A percentile compares a stretch with the other conserved stretches of the same genome.
Evolutionary conservation across 2,888 invertebrate species (phyloP).

Genomic region (Drosophila anceps): DNA sequence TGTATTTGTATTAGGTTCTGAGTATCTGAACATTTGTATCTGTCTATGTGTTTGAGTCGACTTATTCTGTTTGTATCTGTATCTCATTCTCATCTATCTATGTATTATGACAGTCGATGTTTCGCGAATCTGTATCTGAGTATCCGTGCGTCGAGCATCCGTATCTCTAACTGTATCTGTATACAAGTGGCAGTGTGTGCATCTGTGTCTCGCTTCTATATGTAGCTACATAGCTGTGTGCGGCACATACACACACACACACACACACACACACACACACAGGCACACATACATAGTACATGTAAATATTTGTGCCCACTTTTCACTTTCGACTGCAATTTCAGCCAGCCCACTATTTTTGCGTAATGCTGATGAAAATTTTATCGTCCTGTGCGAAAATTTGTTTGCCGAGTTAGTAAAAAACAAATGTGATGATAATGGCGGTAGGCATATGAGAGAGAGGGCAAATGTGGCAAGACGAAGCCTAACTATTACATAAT

Average conservation of each 20-base stretch:
- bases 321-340: conserved; percentile 67
- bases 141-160: background rate
- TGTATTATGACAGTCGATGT: no score
- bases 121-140: no score
- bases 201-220: background rate
- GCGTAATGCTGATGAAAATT: conserved; percentile 76
- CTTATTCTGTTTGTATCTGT: background rate
- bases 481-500: background rate
- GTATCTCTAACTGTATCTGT: background rate
- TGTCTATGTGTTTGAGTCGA: no score
- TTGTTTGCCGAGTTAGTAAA: conserved; percentile 1
- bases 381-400: conserved; percentile 43
- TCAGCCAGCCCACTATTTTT: conserved; percentile 52
- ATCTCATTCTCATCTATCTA: no score
- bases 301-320: conserved; percentile 25
- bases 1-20: background rate
- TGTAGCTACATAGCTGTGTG: conserved; percentile 10
- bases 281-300: background rate
- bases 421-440: no score
- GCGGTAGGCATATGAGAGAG: background rate
- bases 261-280: no score
- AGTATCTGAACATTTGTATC: background rate
- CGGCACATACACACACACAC: no score
- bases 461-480: background rate
- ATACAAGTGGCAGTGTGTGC: background rate